Percentiles rank a stretch among this genome's conserved stretches.
phyloP scores from a whole-genome alignment of 2,113 vertebrate species.

The Aptenodytes forsteri region DNA sequence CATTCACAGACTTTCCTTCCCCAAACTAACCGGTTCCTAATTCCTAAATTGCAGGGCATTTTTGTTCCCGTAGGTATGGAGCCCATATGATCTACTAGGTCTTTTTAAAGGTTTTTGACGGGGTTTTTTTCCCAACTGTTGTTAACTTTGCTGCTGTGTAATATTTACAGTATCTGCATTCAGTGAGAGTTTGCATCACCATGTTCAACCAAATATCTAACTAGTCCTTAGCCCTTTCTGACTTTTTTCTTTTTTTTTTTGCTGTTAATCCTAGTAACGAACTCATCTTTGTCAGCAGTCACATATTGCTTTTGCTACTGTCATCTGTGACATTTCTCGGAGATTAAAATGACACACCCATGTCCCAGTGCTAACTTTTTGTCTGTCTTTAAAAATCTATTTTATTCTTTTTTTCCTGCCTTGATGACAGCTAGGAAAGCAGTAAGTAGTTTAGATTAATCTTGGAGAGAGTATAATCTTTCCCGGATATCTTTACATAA shows the following conservation, averaged over 20 bases:
- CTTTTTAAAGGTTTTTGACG: background rate
- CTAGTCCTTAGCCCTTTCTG: background rate
- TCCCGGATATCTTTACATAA: background rate
- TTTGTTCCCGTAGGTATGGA: background rate
- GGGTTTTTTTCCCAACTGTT: background rate
- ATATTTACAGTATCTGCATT: constrained; percentile 11
- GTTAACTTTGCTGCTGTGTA: background rate
- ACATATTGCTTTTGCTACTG: background rate
- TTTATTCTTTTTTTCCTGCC: background rate
- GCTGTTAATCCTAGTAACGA: background rate
- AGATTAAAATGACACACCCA: background rate
- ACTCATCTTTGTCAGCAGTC: background rate
- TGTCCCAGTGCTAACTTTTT: background rate
- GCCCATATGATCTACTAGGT: background rate
- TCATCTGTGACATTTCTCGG: background rate
- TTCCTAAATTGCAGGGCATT: background rate
- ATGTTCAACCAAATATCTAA: background rate
- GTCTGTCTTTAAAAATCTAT: background rate
- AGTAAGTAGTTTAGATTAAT: background rate
- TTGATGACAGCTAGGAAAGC: background rate
- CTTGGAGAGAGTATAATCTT: background rate
- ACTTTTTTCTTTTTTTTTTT: background rate
- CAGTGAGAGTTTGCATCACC: background rate
- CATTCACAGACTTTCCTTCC: background rate
- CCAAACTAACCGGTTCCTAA: background rate